Conservation (phyloP, 2,113 vertebrate species). For the Paedocypris sp. region DNA sequence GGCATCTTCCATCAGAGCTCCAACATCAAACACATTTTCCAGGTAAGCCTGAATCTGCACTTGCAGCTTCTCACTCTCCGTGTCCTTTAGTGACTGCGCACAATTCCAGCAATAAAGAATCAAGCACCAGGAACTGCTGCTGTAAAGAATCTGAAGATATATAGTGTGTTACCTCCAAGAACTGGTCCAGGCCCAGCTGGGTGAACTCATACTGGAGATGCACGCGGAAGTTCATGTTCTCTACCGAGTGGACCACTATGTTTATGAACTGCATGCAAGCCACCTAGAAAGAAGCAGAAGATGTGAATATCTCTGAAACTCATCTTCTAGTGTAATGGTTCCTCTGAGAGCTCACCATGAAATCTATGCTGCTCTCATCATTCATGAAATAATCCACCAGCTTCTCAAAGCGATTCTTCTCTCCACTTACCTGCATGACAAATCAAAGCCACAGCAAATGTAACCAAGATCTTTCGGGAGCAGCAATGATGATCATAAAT, state of each 20-base stretch:
- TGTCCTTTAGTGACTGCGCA: slow-evolving; percentile 73
- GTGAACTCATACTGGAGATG: slow-evolving; percentile 95
- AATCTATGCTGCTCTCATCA: slow-evolving; percentile 90
- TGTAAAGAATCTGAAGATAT: neutral
- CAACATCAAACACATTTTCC: slow-evolving; percentile 91
- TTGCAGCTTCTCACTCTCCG: slow-evolving; percentile 89
- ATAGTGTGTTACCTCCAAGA: slow-evolving; percentile 70
- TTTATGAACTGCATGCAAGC: slow-evolving; percentile 99
- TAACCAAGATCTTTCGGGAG: too few species aligned
- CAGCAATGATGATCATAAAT: neutral
- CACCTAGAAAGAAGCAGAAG: slow-evolving; percentile 58
- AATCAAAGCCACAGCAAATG: too few species aligned
- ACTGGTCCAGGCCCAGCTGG: slow-evolving; percentile 79
- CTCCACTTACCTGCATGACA: slow-evolving; percentile 72
- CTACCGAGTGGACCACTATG: slow-evolving; percentile 96
- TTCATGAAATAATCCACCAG: slow-evolving; percentile 90
- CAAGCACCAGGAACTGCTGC: too few species aligned
- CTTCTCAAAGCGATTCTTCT: slow-evolving; percentile 75
- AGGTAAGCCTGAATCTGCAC: slow-evolving; percentile 97
- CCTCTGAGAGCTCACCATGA: slow-evolving; percentile 68
- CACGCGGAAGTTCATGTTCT: slow-evolving; percentile 98
- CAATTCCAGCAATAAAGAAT: too few species aligned
- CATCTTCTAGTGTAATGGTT: neutral
- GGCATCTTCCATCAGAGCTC: slow-evolving; percentile 82
- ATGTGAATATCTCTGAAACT: neutral